phyloP scores from a whole-genome alignment of 2,797 vertebrate species.

The Chaetophractus vellerosus region DNA sequence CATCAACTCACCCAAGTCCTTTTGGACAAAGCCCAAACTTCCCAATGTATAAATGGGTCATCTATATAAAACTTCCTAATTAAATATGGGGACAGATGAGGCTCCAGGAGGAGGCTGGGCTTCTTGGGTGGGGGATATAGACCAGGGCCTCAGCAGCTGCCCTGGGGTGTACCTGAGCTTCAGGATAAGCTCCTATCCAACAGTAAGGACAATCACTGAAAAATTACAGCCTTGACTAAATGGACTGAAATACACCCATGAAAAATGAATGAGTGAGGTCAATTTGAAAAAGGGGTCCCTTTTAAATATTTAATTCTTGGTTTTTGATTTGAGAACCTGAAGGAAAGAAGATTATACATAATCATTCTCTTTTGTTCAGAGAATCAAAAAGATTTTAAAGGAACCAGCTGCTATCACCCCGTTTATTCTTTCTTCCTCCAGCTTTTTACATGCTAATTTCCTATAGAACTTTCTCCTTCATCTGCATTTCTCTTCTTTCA shows the following conservation, averaged over 20 bases:
- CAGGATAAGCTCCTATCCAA: background rate
- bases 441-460: constrained; percentile 54
- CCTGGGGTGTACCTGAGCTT: background rate
- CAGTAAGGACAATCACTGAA: background rate
- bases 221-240: background rate
- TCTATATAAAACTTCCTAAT: background rate
- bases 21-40: background rate
- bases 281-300: background rate
- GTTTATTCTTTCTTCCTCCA: background rate
- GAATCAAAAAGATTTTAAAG: background rate
- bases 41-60: background rate
- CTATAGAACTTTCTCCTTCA: background rate
- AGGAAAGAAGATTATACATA: background rate
- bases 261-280: background rate
- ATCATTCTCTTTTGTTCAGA: background rate
- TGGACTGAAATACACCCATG: background rate
- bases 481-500: background rate
- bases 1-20: background rate
- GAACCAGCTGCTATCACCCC: background rate
- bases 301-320: background rate
- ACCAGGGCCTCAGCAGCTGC: background rate
- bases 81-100: background rate
- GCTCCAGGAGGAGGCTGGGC: background rate
- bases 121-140: rapidly evolving
- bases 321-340: background rate